Conservation (phyloP, 2,113 vertebrate species). For the Erythrocercus mccallii region DNA sequence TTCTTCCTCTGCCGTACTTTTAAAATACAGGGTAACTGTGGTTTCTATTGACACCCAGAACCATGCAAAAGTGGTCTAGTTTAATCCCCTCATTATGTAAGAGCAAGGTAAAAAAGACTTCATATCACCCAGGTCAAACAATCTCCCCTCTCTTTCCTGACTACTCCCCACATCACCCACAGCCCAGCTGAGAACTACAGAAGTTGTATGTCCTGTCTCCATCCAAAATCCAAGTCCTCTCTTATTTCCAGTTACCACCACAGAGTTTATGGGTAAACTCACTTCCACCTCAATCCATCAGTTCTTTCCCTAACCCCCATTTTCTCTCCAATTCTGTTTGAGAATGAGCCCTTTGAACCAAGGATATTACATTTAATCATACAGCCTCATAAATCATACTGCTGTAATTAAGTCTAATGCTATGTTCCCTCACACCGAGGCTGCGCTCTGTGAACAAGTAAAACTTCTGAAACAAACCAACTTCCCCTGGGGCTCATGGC, state of each 20-base stretch:
- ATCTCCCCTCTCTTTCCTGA: background rate
- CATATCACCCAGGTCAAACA: background rate
- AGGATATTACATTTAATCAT: background rate
- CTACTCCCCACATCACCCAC: background rate
- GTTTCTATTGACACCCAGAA: background rate
- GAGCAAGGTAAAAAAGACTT: background rate
- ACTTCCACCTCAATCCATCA: background rate
- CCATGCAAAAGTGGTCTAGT: fast-evolving
- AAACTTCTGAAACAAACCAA: background rate
- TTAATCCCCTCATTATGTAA: background rate
- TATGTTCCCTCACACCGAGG: background rate
- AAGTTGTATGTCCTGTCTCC: background rate
- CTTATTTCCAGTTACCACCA: background rate
- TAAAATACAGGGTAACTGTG: background rate
- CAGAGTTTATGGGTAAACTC: background rate
- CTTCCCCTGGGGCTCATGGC: background rate
- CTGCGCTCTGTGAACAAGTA: background rate
- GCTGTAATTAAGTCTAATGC: background rate
- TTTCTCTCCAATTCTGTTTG: background rate
- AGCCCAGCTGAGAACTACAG: background rate
- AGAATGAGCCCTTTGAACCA: background rate
- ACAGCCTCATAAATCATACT: background rate
- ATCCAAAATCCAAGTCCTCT: background rate
- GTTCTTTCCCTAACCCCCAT: background rate
- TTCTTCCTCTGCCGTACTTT: background rate